A percentile compares a stretch with the other conserved stretches of the same genome.
Conservation (phyloP, 2,888 invertebrate species). For the Phalera bucephala region DNA sequence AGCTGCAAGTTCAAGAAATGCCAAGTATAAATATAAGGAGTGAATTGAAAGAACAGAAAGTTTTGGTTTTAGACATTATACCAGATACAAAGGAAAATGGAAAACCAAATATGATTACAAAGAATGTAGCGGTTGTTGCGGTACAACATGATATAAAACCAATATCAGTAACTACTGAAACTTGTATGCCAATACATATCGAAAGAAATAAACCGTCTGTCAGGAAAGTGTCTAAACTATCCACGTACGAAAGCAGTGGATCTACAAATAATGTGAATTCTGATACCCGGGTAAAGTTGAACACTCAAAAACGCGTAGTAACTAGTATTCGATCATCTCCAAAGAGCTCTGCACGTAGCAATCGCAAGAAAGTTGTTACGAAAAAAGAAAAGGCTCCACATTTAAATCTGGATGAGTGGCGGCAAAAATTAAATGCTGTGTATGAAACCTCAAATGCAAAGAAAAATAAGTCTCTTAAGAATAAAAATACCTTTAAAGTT, state of each 20-base stretch:
- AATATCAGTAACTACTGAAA: conserved; percentile 5
- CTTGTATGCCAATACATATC: conserved; percentile 8
- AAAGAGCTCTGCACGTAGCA: conserved; percentile 30
- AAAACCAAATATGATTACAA: conserved; percentile 30
- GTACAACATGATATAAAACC: conserved; percentile 41
- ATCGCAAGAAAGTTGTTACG: conserved; percentile 31
- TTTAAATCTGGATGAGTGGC: conserved; percentile 62
- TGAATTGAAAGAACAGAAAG: conserved; percentile 74
- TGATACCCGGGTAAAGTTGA: conserved; percentile 39
- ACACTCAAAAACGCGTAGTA: conserved; percentile 36
- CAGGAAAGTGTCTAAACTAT: conserved; percentile 64
- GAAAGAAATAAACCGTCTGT: conserved; percentile 24
- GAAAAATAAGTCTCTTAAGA: conserved; percentile 23
- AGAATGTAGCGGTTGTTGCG: conserved; percentile 59
- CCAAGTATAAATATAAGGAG: conserved; percentile 78
- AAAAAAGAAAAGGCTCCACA: conserved; percentile 43
- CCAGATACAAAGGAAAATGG: conserved; percentile 45
- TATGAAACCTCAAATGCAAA: conserved; percentile 49
- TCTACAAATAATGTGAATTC: conserved; percentile 58
- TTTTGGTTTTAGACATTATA: conserved; percentile 74
- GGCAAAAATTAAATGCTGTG: conserved; percentile 58
- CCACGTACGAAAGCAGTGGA: conserved; percentile 62
- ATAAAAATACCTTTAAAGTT: conserved; percentile 27
- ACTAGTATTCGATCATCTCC: conserved; percentile 36
- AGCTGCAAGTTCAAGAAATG: conserved; percentile 70